phyloP scores from a whole-genome alignment of 2,113 vertebrate genomes.

The Paradisaea rubra region DNA sequence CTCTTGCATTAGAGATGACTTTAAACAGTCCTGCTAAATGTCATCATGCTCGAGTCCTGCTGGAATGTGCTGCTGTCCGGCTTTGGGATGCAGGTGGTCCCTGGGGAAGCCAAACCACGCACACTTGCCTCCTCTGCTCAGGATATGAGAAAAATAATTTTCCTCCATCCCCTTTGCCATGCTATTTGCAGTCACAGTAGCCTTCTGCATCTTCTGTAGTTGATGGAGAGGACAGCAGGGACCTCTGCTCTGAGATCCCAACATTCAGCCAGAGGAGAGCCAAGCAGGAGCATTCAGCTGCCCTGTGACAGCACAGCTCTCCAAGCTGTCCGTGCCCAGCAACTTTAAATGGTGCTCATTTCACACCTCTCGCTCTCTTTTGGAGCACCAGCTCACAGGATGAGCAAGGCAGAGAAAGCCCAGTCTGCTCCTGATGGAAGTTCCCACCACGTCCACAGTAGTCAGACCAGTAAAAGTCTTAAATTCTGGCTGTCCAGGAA shows the following conservation, averaged over 20 bases:
- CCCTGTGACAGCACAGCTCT: neutral
- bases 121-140: neutral
- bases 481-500: neutral
- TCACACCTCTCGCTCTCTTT: neutral
- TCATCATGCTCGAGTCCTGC: neutral
- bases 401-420: neutral
- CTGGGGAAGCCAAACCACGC: neutral
- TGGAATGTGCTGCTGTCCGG: neutral
- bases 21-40: neutral
- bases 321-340: neutral
- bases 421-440: neutral
- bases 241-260: neutral
- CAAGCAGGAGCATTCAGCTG: neutral
- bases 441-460: neutral
- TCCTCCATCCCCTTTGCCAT: neutral
- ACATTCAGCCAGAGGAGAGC: neutral
- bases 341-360: neutral
- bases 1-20: neutral
- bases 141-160: neutral
- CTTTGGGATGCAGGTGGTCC: neutral
- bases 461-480: neutral
- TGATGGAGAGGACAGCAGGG: neutral
- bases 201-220: neutral
- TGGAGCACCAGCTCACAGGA: neutral
- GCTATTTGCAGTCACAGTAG: accelerated